phyloP scores from a whole-genome alignment of 1,140 invertebrate species.

The Drosophila serrata region DNA sequence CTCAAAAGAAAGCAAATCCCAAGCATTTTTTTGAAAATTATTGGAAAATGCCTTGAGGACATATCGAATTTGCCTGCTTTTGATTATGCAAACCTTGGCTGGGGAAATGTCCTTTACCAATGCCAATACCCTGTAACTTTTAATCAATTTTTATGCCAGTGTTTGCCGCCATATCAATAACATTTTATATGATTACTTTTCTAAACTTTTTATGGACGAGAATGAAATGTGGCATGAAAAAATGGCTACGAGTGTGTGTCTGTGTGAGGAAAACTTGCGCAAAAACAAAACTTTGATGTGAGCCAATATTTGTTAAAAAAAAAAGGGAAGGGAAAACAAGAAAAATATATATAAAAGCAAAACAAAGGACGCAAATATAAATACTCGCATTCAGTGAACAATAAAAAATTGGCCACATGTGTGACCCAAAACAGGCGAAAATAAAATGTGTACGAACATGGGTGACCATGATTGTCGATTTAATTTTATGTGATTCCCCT shows the following conservation, averaged over 20 bases:
- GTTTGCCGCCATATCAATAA: conserved; percentile 70
- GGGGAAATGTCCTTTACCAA: not conserved
- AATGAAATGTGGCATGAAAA: conserved; percentile 76
- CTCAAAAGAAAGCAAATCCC: conserved; percentile 17
- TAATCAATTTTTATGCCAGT: conserved; percentile 71
- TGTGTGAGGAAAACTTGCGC: conserved; percentile 49
- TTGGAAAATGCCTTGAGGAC: conserved; percentile 21
- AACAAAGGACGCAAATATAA: conserved; percentile 67
- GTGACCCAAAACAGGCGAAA: conserved; percentile 41
- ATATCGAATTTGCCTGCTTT: conserved; percentile 28
- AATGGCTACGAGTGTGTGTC: not conserved
- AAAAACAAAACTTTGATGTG: conserved; percentile 49
- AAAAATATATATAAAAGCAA: conserved; percentile 6
- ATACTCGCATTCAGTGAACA: conserved; percentile 69
- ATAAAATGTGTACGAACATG: conserved; percentile 37
- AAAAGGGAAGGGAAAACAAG: conserved; percentile 4
- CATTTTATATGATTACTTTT: conserved; percentile 82
- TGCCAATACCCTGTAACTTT: conserved; percentile 43
- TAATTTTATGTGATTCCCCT: conserved; percentile 53
- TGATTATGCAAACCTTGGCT: conserved; percentile 45
- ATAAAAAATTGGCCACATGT: conserved; percentile 78
- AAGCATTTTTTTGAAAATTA: conserved; percentile 25
- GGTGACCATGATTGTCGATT: conserved; percentile 57
- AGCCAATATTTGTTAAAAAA: conserved; percentile 67
- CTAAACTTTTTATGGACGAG: conserved; percentile 72